Percentiles rank a stretch among this genome's conserved stretches.
These are phyloP conservation scores for Cynopterus sphinx DNA, from an alignment of 2,797 vertebrate genomes.

Conservation along the genomic window DNA sequence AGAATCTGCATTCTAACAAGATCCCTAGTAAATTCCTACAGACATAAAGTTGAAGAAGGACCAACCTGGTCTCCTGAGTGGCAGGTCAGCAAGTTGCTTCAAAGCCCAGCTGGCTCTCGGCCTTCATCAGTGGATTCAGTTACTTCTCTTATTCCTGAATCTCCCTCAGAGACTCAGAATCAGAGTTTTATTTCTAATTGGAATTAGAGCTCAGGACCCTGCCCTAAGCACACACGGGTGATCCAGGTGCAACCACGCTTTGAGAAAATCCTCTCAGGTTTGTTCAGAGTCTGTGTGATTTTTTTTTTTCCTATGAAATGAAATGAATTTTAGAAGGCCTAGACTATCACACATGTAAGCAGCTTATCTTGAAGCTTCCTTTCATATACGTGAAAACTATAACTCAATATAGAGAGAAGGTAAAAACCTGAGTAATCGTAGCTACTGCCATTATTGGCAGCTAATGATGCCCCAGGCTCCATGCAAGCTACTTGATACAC, in stretches of 20 bases:
- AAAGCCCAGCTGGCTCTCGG: background rate
- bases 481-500: background rate
- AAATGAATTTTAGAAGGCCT: constrained; percentile 46
- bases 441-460: background rate
- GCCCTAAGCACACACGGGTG: background rate
- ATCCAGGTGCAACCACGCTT: background rate
- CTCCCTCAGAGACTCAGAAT: background rate
- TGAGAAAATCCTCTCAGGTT: background rate
- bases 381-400: background rate
- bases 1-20: background rate
- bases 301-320: background rate
- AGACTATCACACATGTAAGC: background rate
- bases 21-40: background rate
- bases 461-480: background rate
- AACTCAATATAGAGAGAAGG: background rate
- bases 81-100: accelerated
- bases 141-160: background rate
- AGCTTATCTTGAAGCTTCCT: background rate
- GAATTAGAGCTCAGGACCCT: background rate
- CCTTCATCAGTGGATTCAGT: background rate
- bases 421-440: background rate
- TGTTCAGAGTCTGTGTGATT: background rate
- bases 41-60: background rate
- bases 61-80: background rate
- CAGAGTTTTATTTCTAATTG: background rate